These are phyloP conservation scores for Caenorhabditis tropicalis DNA, from an alignment of 1,140 invertebrate species.

Conservation along the genomic window DNA sequence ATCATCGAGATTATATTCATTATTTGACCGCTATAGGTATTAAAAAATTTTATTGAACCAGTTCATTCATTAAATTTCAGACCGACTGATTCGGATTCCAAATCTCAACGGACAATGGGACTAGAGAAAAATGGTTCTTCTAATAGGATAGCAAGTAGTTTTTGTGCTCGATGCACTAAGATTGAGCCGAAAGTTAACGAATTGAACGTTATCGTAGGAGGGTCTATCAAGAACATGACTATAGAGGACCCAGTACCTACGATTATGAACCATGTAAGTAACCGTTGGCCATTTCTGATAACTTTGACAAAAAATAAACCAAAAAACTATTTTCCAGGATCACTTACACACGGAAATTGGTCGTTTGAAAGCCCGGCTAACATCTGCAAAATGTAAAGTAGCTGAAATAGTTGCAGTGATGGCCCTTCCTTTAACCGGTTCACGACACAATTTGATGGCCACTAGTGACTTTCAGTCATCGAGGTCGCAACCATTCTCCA, in stretches of 20 bases:
- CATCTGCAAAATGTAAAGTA: slow-evolving; percentile 23
- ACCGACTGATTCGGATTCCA: background rate
- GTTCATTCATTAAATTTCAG: background rate
- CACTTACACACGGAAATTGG: slow-evolving; percentile 10
- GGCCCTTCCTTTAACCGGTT: background rate
- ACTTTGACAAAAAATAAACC: too few relatives aligned
- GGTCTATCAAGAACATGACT: background rate
- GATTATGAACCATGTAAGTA: slow-evolving; percentile 12
- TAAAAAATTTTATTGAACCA: background rate
- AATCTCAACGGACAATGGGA: background rate
- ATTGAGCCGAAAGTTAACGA: slow-evolving; percentile 7
- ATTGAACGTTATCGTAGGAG: slow-evolving; percentile 18
- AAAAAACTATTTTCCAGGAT: slow-evolving; percentile 10
- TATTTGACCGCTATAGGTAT: background rate
- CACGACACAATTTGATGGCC: background rate
- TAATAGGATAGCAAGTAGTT: background rate
- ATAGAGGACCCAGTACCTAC: slow-evolving; percentile 1
- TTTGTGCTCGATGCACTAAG: background rate
- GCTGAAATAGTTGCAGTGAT: slow-evolving; percentile 22
- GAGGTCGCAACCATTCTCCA: slow-evolving; percentile 20
- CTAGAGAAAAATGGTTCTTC: background rate
- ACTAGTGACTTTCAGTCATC: slow-evolving; percentile 21
- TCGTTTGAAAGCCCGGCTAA: slow-evolving; percentile 6
- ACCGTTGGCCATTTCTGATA: too few relatives aligned
- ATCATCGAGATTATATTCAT: background rate